Evolutionary conservation across 1,140 invertebrate genomes (phyloP).

Genomic region (Zaprionus vittiger): DNA sequence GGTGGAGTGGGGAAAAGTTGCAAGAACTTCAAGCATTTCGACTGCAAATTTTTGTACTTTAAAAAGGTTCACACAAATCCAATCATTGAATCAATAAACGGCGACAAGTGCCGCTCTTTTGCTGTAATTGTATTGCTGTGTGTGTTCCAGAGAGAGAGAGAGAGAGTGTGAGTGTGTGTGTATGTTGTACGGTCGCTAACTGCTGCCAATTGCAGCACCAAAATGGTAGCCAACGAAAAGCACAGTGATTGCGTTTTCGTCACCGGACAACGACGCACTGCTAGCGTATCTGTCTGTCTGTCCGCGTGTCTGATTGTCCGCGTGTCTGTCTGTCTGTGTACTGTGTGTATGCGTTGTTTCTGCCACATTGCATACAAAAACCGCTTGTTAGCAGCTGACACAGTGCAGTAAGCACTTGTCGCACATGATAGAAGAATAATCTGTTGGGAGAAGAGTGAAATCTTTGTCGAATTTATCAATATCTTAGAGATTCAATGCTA

Average conservation of each 20-base stretch:
- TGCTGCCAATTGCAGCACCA: conserved; percentile 61
- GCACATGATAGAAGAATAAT: not conserved
- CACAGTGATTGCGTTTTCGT: conserved; percentile 58
- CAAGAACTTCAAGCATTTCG: conserved; percentile 65
- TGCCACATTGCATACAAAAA: conserved; percentile 39
- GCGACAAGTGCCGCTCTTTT: conserved; percentile 62
- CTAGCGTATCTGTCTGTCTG: not conserved
- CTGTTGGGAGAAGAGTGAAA: not conserved
- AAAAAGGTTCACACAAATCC: conserved; percentile 76
- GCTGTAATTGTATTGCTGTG: conserved; percentile 8
- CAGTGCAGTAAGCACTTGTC: conserved; percentile 15
- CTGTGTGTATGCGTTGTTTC: conserved; percentile 37
- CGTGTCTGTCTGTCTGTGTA: not conserved
- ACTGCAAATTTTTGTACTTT: conserved; percentile 60
- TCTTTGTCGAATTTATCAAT: not conserved
- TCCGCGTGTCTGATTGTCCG: not conserved
- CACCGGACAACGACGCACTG: too few relatives aligned
- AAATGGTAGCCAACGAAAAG: conserved; percentile 46
- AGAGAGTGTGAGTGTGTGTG: conserved; percentile 2
- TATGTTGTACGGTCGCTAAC: conserved; percentile 43
- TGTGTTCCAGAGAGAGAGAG: not conserved
- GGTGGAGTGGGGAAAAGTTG: conserved; percentile 18
- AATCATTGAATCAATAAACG: conserved; percentile 82
- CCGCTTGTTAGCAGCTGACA: conserved; percentile 53
- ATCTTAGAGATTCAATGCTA: too few relatives aligned